Evolutionary conservation across 2,113 vertebrate genomes (phyloP).

Genomic region (Dinomys branickii): DNA sequence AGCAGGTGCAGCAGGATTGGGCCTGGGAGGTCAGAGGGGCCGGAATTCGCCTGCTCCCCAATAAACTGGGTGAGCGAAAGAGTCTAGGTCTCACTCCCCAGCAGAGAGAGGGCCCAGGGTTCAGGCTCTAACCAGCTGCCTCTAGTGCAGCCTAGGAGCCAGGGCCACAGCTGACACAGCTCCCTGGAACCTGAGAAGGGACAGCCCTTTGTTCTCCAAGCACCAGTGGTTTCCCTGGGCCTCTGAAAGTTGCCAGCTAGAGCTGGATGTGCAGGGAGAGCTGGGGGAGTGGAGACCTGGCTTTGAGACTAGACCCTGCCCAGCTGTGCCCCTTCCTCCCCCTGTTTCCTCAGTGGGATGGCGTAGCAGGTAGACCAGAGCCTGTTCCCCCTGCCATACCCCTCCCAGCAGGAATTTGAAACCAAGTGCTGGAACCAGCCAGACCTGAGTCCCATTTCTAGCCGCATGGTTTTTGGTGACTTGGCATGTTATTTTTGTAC

Average conservation of each 20-base stretch:
- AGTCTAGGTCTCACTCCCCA: neutral
- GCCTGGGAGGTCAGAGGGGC: neutral
- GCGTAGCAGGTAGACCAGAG: neutral
- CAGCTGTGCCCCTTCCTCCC: neutral
- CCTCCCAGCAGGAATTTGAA: neutral
- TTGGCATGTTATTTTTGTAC: neutral
- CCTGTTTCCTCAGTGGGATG: neutral
- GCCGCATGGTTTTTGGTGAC: neutral
- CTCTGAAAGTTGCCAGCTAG: neutral
- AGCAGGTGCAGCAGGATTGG: neutral
- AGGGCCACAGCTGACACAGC: neutral
- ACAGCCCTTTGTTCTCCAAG: constrained; percentile 1
- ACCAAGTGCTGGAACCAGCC: neutral
- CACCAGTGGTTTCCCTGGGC: neutral
- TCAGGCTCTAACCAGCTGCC: neutral
- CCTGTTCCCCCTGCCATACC: too few species aligned
- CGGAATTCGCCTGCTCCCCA: neutral
- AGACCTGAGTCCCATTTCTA: neutral
- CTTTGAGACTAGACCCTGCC: neutral
- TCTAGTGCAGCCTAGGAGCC: neutral
- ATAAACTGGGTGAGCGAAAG: neutral
- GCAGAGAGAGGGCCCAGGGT: neutral
- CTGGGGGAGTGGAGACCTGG: neutral
- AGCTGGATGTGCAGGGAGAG: neutral
- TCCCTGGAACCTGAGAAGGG: neutral